These are phyloP conservation scores for Alouatta palliata DNA, from an alignment of 2,113 vertebrate species.

Conservation along the genomic window DNA sequence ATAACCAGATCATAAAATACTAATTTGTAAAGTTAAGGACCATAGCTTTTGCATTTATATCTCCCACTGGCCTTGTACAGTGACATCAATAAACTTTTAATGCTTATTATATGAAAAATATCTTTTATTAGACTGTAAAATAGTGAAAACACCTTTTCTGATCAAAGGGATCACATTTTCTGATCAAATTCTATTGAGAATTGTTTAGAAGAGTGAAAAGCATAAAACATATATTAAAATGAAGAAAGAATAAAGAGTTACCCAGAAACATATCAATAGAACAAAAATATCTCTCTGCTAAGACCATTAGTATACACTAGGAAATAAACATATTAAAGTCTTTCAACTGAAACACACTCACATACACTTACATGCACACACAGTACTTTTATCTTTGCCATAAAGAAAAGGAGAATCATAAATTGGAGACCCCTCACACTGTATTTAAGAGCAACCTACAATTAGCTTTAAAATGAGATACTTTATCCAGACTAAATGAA, in stretches of 20 bases:
- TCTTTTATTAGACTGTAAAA: constrained; percentile 26
- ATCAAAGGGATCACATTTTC: background rate
- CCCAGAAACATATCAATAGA: background rate
- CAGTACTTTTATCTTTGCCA: constrained; percentile 67
- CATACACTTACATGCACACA: background rate
- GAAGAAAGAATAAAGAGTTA: constrained; percentile 13
- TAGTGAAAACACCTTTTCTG: background rate
- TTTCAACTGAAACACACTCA: background rate
- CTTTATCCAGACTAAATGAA: constrained; percentile 65
- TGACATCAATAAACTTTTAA: constrained; percentile 8
- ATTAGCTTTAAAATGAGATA: constrained; percentile 70
- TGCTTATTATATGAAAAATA: background rate
- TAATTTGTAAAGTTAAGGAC: background rate
- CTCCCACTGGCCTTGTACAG: background rate
- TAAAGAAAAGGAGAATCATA: constrained; percentile 63
- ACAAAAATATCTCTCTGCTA: background rate
- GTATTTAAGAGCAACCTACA: constrained; percentile 73
- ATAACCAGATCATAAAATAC: background rate
- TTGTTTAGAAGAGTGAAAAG: background rate
- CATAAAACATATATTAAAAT: background rate
- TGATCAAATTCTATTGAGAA: background rate
- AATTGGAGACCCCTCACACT: constrained; percentile 61
- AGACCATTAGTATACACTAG: background rate
- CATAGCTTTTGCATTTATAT: background rate
- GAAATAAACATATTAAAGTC: constrained; percentile 5